Conservation (phyloP, 2,888 invertebrate species). For the Synergus itoensis region DNA sequence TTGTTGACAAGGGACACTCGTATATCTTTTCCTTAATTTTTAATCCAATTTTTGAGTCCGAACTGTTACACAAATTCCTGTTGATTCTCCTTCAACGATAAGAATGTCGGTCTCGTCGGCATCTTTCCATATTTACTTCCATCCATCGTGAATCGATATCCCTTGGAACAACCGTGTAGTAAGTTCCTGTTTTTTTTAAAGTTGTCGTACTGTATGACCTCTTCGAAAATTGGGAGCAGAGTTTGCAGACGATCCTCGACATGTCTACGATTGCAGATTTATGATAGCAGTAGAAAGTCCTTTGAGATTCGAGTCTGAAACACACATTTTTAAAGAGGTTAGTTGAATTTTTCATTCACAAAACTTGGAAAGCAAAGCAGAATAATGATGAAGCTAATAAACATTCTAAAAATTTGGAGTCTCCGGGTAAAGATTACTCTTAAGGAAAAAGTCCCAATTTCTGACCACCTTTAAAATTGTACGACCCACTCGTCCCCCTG, state of each 20-base stretch:
- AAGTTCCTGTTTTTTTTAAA: conserved; percentile 94
- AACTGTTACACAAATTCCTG: conserved; percentile 97
- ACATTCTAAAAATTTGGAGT: no score
- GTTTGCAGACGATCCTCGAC: conserved; percentile 7
- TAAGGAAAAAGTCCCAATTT: no score
- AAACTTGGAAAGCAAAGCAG: no score
- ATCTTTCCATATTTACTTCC: conserved; percentile 95
- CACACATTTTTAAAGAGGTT: background rate
- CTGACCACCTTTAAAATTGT: no score
- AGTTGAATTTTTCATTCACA: background rate
- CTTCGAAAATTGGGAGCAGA: background rate
- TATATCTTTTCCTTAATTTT: conserved; percentile 90
- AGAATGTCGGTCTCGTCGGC: conserved; percentile 96
- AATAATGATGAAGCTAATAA: no score
- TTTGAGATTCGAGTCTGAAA: background rate
- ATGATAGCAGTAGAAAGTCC: background rate
- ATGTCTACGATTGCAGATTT: background rate
- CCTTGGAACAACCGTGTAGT: conserved; percentile 93
- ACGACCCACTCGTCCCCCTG: no score
- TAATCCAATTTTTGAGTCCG: conserved; percentile 93
- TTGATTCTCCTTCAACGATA: conserved; percentile 99
- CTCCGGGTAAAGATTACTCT: no score
- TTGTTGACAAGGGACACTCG: conserved; percentile 98
- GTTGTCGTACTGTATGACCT: conserved; percentile 43
- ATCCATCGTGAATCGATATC: conserved; percentile 97